Percentiles rank a stretch among this genome's conserved stretches.
Evolutionary conservation across 2,113 vertebrate species (phyloP).

Genomic region (Tympanuchus pallidicinctus): DNA sequence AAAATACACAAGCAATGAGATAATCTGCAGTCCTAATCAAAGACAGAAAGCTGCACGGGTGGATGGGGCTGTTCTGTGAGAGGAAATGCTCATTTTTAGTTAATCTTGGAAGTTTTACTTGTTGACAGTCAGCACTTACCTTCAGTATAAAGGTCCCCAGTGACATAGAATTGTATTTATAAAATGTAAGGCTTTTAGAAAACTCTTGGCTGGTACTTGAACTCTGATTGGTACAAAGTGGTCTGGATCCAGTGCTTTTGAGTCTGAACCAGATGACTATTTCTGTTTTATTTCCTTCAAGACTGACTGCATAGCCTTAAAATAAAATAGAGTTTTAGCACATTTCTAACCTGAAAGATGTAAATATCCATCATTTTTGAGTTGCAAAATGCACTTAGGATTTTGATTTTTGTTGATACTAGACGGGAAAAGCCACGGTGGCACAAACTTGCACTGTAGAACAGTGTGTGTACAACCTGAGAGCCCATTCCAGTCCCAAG

Average conservation of each 20-base stretch:
- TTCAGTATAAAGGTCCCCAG: neutral
- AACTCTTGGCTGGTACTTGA: neutral
- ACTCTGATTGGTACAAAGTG: neutral
- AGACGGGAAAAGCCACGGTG: neutral
- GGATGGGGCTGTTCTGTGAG: neutral
- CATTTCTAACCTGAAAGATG: neutral
- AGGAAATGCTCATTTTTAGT: neutral
- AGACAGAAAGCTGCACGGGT: neutral
- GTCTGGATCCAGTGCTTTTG: neutral
- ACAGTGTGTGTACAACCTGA: neutral
- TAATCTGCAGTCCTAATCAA: neutral
- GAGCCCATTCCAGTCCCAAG: neutral
- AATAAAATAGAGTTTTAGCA: neutral
- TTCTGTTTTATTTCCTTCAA: neutral
- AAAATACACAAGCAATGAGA: neutral
- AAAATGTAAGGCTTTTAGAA: neutral
- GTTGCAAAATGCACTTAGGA: neutral
- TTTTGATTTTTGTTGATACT: neutral
- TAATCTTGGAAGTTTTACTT: neutral
- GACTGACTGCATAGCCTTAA: neutral
- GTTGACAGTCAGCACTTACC: neutral
- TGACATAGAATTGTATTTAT: neutral
- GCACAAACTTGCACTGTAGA: neutral
- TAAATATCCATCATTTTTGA: neutral
- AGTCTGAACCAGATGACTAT: neutral